A percentile compares a stretch with the other conserved stretches of the same genome.
phyloP scores from a whole-genome alignment of 2,113 vertebrate species.

The Barnardius zonarius region DNA sequence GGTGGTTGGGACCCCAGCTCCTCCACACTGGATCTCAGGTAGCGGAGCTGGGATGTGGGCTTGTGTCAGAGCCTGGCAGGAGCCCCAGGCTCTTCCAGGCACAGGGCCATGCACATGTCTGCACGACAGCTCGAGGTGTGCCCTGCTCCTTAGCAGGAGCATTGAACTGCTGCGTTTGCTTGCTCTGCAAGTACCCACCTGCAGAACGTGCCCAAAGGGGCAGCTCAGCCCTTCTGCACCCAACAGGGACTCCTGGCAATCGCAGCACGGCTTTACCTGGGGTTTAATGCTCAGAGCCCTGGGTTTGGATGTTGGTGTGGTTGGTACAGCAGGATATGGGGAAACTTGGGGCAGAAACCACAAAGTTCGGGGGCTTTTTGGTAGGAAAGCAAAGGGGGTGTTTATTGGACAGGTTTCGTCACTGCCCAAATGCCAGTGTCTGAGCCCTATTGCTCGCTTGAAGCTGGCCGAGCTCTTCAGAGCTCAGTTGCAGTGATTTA shows the following conservation, averaged over 20 bases:
- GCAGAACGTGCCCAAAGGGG: not conserved
- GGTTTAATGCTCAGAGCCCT: rapidly evolving
- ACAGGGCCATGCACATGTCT: rapidly evolving
- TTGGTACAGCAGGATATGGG: rapidly evolving
- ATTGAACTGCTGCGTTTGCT: not conserved
- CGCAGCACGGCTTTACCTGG: rapidly evolving
- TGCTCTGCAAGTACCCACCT: not conserved
- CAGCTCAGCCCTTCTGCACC: not conserved
- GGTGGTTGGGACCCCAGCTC: too few species aligned
- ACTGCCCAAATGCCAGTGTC: not conserved
- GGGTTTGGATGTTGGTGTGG: not conserved
- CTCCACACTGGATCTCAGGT: rapidly evolving
- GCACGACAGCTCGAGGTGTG: rapidly evolving
- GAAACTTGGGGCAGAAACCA: rapidly evolving
- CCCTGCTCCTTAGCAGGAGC: not conserved
- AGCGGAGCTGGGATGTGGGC: rapidly evolving
- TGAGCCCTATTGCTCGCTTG: not conserved
- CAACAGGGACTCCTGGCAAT: rapidly evolving
- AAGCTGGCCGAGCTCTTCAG: conserved; percentile 45
- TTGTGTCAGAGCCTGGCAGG: not conserved
- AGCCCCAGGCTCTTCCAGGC: rapidly evolving
- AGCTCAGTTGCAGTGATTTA: not conserved
- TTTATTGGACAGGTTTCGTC: not conserved
- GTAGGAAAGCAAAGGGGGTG: not conserved
- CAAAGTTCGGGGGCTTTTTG: not conserved